Evolutionary conservation across 2,888 invertebrate species (phyloP), one percentile per base, ranked within the genome.

Genomic region (Drosophila siamana): DNA sequence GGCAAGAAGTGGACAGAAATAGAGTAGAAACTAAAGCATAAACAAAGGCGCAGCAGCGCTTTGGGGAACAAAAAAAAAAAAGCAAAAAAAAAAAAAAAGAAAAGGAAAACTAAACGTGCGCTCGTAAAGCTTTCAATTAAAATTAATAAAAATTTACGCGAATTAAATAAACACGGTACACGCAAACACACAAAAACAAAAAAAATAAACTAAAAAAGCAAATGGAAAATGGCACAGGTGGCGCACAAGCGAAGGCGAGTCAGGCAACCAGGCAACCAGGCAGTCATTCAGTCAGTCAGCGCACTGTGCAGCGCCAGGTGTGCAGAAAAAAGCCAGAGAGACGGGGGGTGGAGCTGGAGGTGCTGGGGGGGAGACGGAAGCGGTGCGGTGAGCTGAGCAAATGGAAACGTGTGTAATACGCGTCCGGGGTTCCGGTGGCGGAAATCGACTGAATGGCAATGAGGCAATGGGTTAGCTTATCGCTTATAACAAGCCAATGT

Each of bases 111-210:
- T 61, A 56, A 66, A 62, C 52, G 66, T 65, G 69, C 56, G 79
- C 68, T 77, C 86, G 83, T 86, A 84, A 87, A 84, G 88, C 88
- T 87, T 84, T 87, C 88, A 84, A 87, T 84, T 84, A 87, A 87
- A 87, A 87, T 87, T 87, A 84, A 84, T 84, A 87, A 82, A 87
- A 86, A 86, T 84, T 77, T 82, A 84, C 88, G 74, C 69, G 77
- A 87, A 85, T 87, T 87, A 84, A 87, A 87, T 81, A 84, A 85
- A 81, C 85, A 84, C 74, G 15, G 24, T 11, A 33, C 41, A 33
- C 19, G 22, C 33, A 22, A 8, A 28, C 6, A 26, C 26, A 28
- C 13, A 36, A 28, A 13, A 8, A 41, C 3, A 8, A 11, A 16
- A 38, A 24, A 13, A 26, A 26, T 5, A 38, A 19, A 19, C 19